These are phyloP conservation scores for Pelobates cultripes DNA, from an alignment of 2,797 vertebrate genomes.

Conservation along the genomic window DNA sequence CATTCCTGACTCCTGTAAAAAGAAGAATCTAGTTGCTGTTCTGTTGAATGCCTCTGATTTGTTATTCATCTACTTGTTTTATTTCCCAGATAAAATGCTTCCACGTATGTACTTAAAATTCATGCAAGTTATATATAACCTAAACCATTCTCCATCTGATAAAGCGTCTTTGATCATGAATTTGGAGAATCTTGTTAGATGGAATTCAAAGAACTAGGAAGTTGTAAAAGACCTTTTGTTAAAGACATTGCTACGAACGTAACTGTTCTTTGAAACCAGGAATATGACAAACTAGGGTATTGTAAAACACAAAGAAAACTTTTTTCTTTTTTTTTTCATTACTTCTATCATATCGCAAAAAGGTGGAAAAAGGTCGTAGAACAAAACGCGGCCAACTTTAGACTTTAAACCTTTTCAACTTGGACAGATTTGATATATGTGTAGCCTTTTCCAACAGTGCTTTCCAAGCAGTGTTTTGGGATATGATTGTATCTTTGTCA, in stretches of 20 bases:
- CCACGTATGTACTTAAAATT: slow-evolving; percentile 23
- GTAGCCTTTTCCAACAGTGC: not conserved
- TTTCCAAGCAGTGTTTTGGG: not conserved
- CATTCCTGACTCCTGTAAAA: not conserved
- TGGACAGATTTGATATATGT: not conserved
- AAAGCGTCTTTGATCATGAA: slow-evolving; percentile 35
- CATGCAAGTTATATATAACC: slow-evolving; percentile 13
- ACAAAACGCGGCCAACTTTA: slow-evolving; percentile 14
- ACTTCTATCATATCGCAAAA: slow-evolving; percentile 10
- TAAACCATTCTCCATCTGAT: slow-evolving; percentile 30
- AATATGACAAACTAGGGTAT: slow-evolving; percentile 35
- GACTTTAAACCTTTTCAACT: slow-evolving; percentile 13
- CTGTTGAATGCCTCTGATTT: slow-evolving; percentile 13
- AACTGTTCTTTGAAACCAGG: slow-evolving; percentile 30
- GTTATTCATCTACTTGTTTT: slow-evolving; percentile 30
- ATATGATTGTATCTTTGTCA: not conserved
- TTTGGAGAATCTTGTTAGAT: slow-evolving; percentile 28
- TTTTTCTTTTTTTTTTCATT: slow-evolving; percentile 15
- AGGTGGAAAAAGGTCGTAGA: slow-evolving; percentile 21
- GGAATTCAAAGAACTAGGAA: slow-evolving; percentile 40
- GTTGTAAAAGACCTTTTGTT: slow-evolving; percentile 30
- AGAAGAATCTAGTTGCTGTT: not conserved
- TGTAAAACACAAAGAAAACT: slow-evolving; percentile 22
- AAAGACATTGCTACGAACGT: slow-evolving; percentile 12
- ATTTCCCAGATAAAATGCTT: slow-evolving; percentile 4